Conservation (phyloP, 1,140 invertebrate genomes). For the Drosophila mojavensis region DNA sequence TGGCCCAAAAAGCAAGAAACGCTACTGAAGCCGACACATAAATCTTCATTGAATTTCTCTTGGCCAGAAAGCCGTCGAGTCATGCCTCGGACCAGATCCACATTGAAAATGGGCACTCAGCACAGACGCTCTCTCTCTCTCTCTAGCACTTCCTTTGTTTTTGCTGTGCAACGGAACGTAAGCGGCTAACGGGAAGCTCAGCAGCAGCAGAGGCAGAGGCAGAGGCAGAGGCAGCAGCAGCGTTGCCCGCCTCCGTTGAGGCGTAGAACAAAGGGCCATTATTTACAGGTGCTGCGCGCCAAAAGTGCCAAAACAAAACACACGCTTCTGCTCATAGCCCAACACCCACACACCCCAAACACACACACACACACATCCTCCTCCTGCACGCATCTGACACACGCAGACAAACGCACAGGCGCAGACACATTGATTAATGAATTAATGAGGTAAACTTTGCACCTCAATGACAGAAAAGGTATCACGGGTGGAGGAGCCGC, state of each 20-base stretch:
- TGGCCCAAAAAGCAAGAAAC: conserved; percentile 51
- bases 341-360: conserved; percentile 24
- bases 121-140: background rate
- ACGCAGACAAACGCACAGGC: conserved; percentile 45
- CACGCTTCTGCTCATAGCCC: conserved; percentile 61
- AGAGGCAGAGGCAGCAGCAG: background rate
- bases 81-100: conserved; percentile 50
- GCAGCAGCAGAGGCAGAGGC: too few species aligned
- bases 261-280: conserved; percentile 80
- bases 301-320: conserved; percentile 83
- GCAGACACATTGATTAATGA: conserved; percentile 83
- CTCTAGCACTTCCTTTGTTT: conserved; percentile 29
- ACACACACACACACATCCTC: conserved; percentile 6
- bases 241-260: conserved; percentile 57
- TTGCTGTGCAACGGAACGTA: conserved; percentile 66
- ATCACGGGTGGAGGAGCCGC: conserved; percentile 46
- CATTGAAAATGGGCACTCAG: conserved; percentile 23
- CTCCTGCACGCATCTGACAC: conserved; percentile 22
- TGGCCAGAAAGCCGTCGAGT: conserved; percentile 62
- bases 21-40: conserved; percentile 68
- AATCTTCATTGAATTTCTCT: conserved; percentile 74
- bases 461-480: conserved; percentile 79
- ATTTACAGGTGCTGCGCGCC: conserved; percentile 80
- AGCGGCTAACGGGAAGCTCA: conserved; percentile 33
- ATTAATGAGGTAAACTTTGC: conserved; percentile 83